Evolutionary conservation across 1,140 invertebrate species (phyloP).

Genomic region (Lycorma delicatula): DNA sequence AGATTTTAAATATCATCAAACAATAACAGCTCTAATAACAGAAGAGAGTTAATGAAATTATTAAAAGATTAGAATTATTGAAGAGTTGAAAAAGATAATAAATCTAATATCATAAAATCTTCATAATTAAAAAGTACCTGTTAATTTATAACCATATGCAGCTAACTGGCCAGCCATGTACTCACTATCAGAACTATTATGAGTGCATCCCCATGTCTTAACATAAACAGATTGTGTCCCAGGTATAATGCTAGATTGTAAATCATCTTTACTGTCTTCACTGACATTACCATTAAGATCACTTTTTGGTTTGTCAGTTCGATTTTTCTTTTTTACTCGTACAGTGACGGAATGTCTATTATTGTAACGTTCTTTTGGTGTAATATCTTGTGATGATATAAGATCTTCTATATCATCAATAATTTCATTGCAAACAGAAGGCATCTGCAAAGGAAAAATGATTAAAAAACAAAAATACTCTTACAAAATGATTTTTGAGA

Average conservation of each 20-base stretch:
- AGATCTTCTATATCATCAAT: constrained; percentile 74
- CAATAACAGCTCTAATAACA: background rate
- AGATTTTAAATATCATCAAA: too few relatives aligned
- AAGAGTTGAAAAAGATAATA: background rate
- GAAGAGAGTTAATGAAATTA: background rate
- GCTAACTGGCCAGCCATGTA: constrained; percentile 95
- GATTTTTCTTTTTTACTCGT: constrained; percentile 47
- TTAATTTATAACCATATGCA: constrained; percentile 78
- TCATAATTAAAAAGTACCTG: too few relatives aligned
- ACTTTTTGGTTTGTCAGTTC: constrained; percentile 21
- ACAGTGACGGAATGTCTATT: constrained; percentile 56
- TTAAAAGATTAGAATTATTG: background rate
- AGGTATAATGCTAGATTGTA: constrained; percentile 58
- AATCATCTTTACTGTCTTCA: constrained; percentile 33
- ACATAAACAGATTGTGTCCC: constrained; percentile 88
- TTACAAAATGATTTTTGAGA: too few relatives aligned
- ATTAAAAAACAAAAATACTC: too few relatives aligned
- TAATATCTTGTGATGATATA: constrained; percentile 65
- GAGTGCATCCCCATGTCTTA: constrained; percentile 96
- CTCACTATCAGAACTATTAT: constrained; percentile 93
- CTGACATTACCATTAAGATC: constrained; percentile 28
- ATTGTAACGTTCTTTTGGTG: constrained; percentile 60
- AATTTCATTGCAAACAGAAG: constrained; percentile 49
- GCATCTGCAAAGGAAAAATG: too few relatives aligned
- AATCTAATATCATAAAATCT: background rate